Base-by-base conservation (phyloP, 2,113 vertebrate species). In the Coptodon rendalli region DNA sequence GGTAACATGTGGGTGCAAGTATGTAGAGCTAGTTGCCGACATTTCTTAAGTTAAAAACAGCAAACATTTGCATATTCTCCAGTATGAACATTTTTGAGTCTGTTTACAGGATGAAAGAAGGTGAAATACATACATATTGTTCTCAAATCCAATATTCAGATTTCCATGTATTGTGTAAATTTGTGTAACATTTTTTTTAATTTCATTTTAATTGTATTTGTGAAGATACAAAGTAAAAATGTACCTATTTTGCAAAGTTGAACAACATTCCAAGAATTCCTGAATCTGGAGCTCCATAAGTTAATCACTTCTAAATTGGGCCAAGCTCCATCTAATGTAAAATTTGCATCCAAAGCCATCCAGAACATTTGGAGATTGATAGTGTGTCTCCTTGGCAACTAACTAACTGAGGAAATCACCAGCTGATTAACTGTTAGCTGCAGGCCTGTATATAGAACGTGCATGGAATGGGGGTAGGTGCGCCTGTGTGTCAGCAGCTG, bases 401-500 rank as follows among this genome's bases (percentile, higher is more conserved):
- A 76, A 27, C 56, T 43, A 57, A n/a, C n/a, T 11, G 11, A 40
- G 66, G 6, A 81, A 50, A 57, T 48, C n/a, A 48, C 9, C 19
- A 56, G 48, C 27, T 81, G 3, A 52, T 52, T 19, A 17, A 36
- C 19, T 83, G 56, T 45, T 61, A 27, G 57, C 34, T 56, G 71
- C 19, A 79, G 17, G 71, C 43, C 31, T 9, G n/a, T 63, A 29
- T 17, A 48, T 85, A 36, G 66, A 50, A 36, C 7, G 16, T 84
- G 71, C 54, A 24, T 52, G 9, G 56, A 24, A 50, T 78, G 71
- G 43, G 34, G 78, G 81, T 22, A n/a, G 31, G 50, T 22, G 87
- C 40, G 40, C 17, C 66, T 27, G 48, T 2, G 53, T 36, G 88
- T 90, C 87, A 88, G 85, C 88, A 84, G 92, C 93, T 88, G 85